Conservation (phyloP, 2,797 vertebrate genomes). For the Spinus olivaceus region DNA sequence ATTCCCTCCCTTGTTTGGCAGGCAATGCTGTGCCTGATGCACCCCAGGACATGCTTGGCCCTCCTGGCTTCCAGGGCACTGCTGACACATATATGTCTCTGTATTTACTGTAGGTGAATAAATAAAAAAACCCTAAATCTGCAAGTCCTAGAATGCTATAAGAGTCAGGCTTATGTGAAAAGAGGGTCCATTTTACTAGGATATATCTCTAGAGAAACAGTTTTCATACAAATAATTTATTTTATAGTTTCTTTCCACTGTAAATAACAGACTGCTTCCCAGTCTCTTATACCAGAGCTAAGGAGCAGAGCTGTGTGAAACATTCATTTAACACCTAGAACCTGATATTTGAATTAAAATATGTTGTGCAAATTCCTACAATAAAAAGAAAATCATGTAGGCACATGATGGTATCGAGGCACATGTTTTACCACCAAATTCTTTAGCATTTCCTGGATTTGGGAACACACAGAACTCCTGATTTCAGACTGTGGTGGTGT, state of each 20-base stretch:
- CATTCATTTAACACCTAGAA: neutral
- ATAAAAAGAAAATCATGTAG: neutral
- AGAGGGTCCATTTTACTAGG: neutral
- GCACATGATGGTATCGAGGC: neutral
- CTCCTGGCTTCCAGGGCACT: neutral
- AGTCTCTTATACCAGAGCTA: neutral
- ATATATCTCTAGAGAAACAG: neutral
- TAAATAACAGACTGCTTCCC: neutral
- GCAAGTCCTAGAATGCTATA: neutral
- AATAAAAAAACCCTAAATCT: neutral
- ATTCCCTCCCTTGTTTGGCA: too few species aligned
- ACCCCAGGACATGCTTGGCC: accelerated
- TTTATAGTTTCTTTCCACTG: neutral
- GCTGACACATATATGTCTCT: neutral
- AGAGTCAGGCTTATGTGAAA: neutral
- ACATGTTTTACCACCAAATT: neutral
- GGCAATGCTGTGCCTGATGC: neutral
- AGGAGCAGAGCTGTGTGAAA: neutral
- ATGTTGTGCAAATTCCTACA: neutral
- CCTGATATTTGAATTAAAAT: neutral
- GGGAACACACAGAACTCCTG: neutral
- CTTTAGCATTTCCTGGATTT: neutral
- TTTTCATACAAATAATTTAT: neutral
- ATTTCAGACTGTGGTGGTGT: neutral
- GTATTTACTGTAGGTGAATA: neutral